Percentiles rank a stretch among this genome's conserved stretches.
phyloP scores from a whole-genome alignment of 30 jellyfish, hydroid and myxozoan species.

The Turritopsis dohrnii region DNA sequence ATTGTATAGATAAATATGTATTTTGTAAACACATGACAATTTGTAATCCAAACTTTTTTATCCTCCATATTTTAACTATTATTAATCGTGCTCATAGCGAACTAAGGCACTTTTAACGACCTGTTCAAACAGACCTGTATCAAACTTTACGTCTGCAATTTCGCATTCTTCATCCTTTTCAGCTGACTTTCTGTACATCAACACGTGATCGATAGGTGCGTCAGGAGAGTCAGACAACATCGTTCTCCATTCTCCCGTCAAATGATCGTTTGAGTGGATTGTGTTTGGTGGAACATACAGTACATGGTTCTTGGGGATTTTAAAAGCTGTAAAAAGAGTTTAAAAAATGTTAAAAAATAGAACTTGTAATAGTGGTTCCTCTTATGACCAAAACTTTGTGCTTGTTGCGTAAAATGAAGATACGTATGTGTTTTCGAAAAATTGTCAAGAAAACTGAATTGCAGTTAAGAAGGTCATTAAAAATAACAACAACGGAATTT shows the following conservation, averaged over 20 bases:
- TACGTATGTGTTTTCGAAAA: too few relatives aligned
- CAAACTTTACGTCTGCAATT: not conserved
- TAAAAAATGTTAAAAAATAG: too few relatives aligned
- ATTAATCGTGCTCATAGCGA: not conserved
- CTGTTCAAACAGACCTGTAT: not conserved
- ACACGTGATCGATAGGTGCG: slow-evolving; percentile 9
- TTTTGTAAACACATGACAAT: too few relatives aligned
- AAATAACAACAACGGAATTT: too few relatives aligned
- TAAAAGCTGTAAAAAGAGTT: not conserved
- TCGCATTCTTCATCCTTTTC: not conserved
- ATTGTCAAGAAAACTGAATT: too few relatives aligned
- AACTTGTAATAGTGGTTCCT: too few relatives aligned
- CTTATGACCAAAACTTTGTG: too few relatives aligned
- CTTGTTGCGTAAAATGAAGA: too few relatives aligned
- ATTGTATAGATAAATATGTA: too few relatives aligned
- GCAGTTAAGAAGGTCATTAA: too few relatives aligned
- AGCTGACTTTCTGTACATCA: not conserved
- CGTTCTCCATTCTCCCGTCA: not conserved
- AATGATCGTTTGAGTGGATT: slow-evolving; percentile 1
- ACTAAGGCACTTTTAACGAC: not conserved
- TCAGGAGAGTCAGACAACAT: not conserved
- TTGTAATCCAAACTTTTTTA: too few relatives aligned
- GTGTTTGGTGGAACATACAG: slow-evolving; percentile 17
- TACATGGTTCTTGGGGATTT: not conserved
- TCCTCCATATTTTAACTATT: too few relatives aligned